Evolutionary conservation across 2,888 invertebrate genomes (phyloP), one percentile per base, ranked within the genome.

Genomic region (Spilosoma lubricipeda): DNA sequence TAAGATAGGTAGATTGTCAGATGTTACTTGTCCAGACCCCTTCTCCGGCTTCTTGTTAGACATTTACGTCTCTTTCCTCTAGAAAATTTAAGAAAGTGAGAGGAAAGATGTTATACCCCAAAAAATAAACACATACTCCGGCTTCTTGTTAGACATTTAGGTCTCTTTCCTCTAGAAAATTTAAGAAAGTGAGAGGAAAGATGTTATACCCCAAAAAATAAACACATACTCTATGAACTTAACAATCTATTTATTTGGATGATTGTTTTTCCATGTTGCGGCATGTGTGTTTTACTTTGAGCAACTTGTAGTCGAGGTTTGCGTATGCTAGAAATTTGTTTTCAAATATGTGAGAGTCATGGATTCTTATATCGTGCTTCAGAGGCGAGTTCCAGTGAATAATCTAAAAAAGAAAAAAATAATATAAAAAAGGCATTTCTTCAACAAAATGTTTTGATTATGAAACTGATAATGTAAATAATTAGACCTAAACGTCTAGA

Each of bases 331-430:
- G 96, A 87, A 98, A 97, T 71, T 98, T 96, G 89, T 97, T 98
- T 73, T 97, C 97, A 91, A 99, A 99, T 93, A 97, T 98, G 82
- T 97, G 97, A 0, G 98, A 97, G 90, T 98, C 97, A 86, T 97
- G 97, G 85, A 98, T 97, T 80, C 96, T 96, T 42, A 98, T 98
- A 87, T 97, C 97, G 85, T 98, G 96, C 90, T 99, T 99, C 83
- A 97, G 97, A 0, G 99, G 99, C 0, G 99, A 99, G 91, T 99
- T 99, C 98, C 99, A 99, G 92, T 99, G 99, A 73, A 99, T 97
- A 68, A 98, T 96, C 98, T 98, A 92, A 20, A 93, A 93, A 79
- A 64, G 30, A 71, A n/a, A 11, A 23, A 3, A n/a, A 48, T n/a
- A n/a, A n/a, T n/a, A 15, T 1, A 23, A 15, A 45, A 7, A 15